These are phyloP conservation scores for Kryptopterus vitreolus DNA, from an alignment of 2,797 vertebrate species.

Conservation along the genomic window DNA sequence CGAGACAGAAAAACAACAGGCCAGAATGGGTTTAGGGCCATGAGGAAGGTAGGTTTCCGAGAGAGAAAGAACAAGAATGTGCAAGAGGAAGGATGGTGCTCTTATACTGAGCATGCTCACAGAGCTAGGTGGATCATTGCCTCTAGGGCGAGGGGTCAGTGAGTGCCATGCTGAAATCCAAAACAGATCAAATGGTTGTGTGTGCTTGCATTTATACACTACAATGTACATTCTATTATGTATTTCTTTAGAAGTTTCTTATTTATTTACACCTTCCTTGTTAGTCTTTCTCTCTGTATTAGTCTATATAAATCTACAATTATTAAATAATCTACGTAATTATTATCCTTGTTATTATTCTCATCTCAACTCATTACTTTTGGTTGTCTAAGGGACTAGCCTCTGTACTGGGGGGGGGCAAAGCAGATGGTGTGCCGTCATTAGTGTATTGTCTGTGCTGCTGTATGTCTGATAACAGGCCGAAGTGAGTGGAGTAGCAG, in stretches of 20 bases:
- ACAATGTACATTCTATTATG: not conserved
- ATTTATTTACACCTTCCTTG: not conserved
- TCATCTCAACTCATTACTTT: not conserved
- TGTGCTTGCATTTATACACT: not conserved
- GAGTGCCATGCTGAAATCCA: slow-evolving; percentile 31
- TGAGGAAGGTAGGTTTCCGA: not conserved
- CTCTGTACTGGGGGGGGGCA: slow-evolving; percentile 53
- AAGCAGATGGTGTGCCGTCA: slow-evolving; percentile 61
- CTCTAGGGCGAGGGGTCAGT: slow-evolving; percentile 22
- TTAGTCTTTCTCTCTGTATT: not conserved
- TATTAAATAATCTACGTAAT: not conserved
- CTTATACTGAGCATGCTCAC: slow-evolving; percentile 27
- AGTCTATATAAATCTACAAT: not conserved
- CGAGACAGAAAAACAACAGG: slow-evolving; percentile 40
- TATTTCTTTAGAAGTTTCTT: not conserved
- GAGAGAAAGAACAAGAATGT: not conserved
- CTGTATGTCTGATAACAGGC: slow-evolving; percentile 64
- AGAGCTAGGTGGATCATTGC: not conserved
- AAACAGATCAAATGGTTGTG: slow-evolving; percentile 24
- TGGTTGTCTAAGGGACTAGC: slow-evolving; percentile 54
- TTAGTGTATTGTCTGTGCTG: slow-evolving; percentile 65
- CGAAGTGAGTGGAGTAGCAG: slow-evolving; percentile 65
- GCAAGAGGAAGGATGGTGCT: not conserved
- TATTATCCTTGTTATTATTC: not conserved
- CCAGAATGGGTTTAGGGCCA: slow-evolving; percentile 13